Evolutionary conservation across 92 coral and sea anemone genomes (phyloP).

Genomic region (Bergia sp.): DNA sequence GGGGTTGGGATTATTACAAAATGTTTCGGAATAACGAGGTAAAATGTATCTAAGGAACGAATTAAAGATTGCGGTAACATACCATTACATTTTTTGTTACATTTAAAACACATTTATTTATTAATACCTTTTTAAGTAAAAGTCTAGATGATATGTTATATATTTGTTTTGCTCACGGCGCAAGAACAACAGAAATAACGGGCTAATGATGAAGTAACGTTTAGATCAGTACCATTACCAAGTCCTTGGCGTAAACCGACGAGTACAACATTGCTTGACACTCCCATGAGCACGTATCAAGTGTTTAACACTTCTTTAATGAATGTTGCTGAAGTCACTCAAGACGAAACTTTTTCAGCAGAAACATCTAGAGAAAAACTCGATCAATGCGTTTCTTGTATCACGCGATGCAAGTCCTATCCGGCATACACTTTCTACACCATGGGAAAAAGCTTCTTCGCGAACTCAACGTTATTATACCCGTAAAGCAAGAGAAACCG

Average conservation of each 20-base stretch:
- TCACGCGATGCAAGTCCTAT: not conserved
- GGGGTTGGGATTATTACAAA: too few relatives aligned
- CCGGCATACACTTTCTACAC: constrained; percentile 6
- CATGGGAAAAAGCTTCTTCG: not conserved
- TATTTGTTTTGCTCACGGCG: constrained; percentile 1
- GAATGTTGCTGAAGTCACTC: not conserved
- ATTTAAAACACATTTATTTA: not conserved
- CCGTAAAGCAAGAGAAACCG: constrained; percentile 11
- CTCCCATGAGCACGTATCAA: not conserved
- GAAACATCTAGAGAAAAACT: not conserved
- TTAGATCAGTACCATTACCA: constrained; percentile 14
- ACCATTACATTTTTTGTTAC: too few relatives aligned
- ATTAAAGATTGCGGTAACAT: not conserved
- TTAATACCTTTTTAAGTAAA: not conserved
- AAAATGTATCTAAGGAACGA: too few relatives aligned
- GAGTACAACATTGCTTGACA: constrained; percentile 1
- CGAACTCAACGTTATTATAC: constrained; percentile 14
- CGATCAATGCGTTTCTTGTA: constrained; percentile 1
- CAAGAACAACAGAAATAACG: constrained; percentile 14
- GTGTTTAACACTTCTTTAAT: not conserved
- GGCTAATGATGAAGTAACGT: constrained; percentile 15
- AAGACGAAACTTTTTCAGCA: not conserved
- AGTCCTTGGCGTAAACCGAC: constrained; percentile 12
- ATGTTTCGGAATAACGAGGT: not conserved
- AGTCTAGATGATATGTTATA: constrained; percentile 2